Base-by-base conservation (phyloP, 2,888 invertebrate species). In the Tuberolachnus salignus region DNA sequence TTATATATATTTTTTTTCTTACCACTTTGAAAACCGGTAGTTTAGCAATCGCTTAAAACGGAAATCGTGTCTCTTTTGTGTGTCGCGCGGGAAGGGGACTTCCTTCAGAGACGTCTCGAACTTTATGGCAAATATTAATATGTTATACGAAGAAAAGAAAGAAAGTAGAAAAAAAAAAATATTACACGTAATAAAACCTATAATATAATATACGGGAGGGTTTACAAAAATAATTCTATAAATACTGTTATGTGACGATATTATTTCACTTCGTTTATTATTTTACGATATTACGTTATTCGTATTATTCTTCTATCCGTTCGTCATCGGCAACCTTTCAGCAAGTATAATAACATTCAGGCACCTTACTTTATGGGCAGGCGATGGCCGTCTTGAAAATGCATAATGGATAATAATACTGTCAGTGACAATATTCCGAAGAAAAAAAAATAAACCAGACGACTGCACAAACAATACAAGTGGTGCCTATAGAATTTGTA, bases 41-140 rank as follows among this genome's bases (percentile, higher is more conserved):
- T 34, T 3, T 61, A 19, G 75, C 66, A 67, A 75, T 67, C 57
- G 57, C 46, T 75, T 75, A 75, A 75, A 75, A 67, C 75, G 75
- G 55, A 75, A 66, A 75, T 26, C 75, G 57, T 75, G 75, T 75
- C 44, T 57, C n/a, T 46, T 26, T n/a, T 34, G 3, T 34, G 34
- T 34, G 34, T n/a, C 34, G 6, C n/a, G 55, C 14, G 16, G 34
- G 63, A 1, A 21, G 63, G n/a, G 66, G 53, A 66, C 21, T 14
- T 44, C 9, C 44, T 44, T 46, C 64, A n/a, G 74, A 74, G 16
- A 44, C 23, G 23, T 64, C 34, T 66, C 75, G 46, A 75, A 75
- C 57, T 67, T 57, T 66, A 75, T 75, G 46, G 34, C 66, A 57
- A 75, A 46, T 46, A 55, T 67, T 46, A 57, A 55, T 44, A 11